Base-by-base conservation (phyloP, 2,113 vertebrate genomes). In the Psettodes erumei region DNA sequence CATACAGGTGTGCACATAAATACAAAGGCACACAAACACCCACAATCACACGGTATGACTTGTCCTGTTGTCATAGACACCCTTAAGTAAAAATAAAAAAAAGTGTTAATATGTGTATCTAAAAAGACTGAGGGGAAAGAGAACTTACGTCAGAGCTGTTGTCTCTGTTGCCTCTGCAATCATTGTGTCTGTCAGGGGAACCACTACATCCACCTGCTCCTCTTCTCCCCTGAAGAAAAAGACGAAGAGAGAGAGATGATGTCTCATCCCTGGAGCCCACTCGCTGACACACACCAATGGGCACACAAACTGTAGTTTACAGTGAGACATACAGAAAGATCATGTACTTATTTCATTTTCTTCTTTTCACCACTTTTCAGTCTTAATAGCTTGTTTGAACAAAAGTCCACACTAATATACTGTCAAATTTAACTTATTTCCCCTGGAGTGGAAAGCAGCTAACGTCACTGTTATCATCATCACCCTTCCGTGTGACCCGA, bases 121-220 rank as follows among this genome's bases (percentile, higher is more conserved):
- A 61, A 55, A 83, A 73, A 66, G 55, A 64, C 51, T 3, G 40
- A 4, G 40, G 74, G 48, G 69, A 79, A 77, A 60, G 59, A 70
- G 74, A 72, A 81, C 84, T 70, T 82, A 74, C 89, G 86, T 91
- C 90, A 91, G 1, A 32, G 78, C 80, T 55, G 50, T 23, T 71
- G 42, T 67, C 71, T 32, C 42, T 75, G n/a, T n/a, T n/a, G 80
- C 63, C 89, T 75, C 75, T 79, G 86, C 68, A 85, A 78, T 79
- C 74, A 71, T 10, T 25, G 32, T 63, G 79, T 77, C 50, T 61
- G 60, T 87, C 77, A 84, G 70, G 77, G 77, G 61, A 80, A 64
- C 38, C 40, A 28, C 55, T 5, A 27, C 66, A 42, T 68, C 83
- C 33, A 77, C 76, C 75, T 72, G 72, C 61, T 81, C 59, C 51